Evolutionary conservation across 2,113 vertebrate species (phyloP).

Genomic region (Sebastes schlegelii): DNA sequence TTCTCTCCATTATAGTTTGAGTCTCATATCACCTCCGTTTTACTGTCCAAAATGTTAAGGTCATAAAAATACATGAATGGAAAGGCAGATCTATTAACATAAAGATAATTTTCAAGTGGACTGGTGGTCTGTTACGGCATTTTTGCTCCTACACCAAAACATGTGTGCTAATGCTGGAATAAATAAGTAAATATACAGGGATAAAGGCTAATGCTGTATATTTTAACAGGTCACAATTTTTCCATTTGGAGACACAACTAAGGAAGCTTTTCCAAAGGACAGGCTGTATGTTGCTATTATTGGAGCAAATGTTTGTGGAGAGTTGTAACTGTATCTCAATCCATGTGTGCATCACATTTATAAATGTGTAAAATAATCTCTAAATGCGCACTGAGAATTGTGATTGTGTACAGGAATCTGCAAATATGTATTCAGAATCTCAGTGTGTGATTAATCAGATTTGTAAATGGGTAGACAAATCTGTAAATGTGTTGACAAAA

Average conservation of each 20-base stretch:
- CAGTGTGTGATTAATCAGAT: no score
- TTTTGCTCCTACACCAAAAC: neutral
- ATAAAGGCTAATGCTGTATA: slow-evolving; percentile 10
- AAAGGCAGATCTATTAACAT: slow-evolving; percentile 4
- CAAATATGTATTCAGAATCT: no score
- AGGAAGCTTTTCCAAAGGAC: neutral
- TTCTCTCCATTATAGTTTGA: slow-evolving; percentile 23
- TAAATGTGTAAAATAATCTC: no score
- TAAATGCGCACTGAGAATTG: no score
- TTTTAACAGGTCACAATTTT: slow-evolving; percentile 7
- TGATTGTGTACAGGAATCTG: no score
- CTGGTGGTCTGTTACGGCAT: neutral
- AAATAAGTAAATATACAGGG: neutral
- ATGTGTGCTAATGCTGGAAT: neutral
- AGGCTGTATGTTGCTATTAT: neutral
- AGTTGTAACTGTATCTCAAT: no score
- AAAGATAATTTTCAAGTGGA: neutral
- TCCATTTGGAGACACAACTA: slow-evolving; percentile 2
- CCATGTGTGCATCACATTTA: no score
- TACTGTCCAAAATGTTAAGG: neutral
- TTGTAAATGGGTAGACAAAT: no score
- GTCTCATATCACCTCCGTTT: slow-evolving; percentile 12
- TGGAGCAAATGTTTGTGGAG: no score
- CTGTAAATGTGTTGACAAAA: no score
- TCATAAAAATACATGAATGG: slow-evolving; percentile 2